Evolutionary conservation across 2,797 vertebrate genomes (phyloP).

Genomic region (Peromyscus nudipes): DNA sequence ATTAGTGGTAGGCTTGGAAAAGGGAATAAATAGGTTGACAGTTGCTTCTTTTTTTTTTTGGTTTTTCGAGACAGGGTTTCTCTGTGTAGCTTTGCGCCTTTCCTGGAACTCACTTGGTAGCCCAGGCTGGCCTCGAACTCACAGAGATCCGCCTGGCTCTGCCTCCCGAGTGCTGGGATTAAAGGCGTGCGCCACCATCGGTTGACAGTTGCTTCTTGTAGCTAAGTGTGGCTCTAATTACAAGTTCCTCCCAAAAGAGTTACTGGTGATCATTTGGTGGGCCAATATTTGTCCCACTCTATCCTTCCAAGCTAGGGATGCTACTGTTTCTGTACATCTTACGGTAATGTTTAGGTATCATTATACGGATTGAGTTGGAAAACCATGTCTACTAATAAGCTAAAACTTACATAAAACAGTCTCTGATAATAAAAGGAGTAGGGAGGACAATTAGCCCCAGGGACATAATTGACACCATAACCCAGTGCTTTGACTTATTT

Average conservation of each 20-base stretch:
- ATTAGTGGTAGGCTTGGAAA: constrained; percentile 12
- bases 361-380: neutral
- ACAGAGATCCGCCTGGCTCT: too few species aligned
- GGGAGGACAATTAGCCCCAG: constrained; percentile 3
- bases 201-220: neutral
- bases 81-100: too few species aligned
- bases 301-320: constrained; percentile 28
- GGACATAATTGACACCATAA: constrained; percentile 17
- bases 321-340: constrained; percentile 50
- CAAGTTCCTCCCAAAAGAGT: constrained; percentile 32
- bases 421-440: constrained; percentile 35
- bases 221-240: neutral
- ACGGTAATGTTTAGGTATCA: constrained; percentile 44
- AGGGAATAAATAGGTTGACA: constrained; percentile 26
- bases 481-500: neutral
- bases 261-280: constrained; percentile 30
- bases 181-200: neutral
- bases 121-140: too few species aligned
- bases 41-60: neutral
- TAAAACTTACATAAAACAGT: neutral
- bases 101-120: too few species aligned
- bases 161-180: too few species aligned
- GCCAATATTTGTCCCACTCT: neutral
- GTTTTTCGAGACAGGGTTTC: too few species aligned
- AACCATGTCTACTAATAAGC: constrained; percentile 30